Evolutionary conservation across 2,113 vertebrate genomes (phyloP), one percentile per base, ranked within the genome.

Genomic region (Larimichthys crocea): DNA sequence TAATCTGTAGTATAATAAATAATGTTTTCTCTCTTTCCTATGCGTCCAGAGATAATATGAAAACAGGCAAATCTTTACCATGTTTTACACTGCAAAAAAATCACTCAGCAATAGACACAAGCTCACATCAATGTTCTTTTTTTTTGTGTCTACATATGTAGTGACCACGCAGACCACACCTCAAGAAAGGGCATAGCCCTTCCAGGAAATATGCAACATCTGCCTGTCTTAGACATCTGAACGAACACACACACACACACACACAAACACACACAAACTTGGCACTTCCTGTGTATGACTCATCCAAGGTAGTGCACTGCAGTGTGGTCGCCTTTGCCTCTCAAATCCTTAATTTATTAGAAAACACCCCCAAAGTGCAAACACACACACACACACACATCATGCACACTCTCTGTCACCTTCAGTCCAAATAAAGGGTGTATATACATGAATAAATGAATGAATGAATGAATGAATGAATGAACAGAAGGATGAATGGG

Each of bases 401-500:
- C 22, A 48, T 22, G 14, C 42, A 65, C 17, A 26, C 35, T 40
- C 7, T 40, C 35, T 40, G 14, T 11, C n/a, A 52, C 29, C 71
- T 61, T 44, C 20, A 65, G 31, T 10, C 35, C 20, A 75, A 60
- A 66, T 53, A 19, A 64, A 60, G 19, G 10, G 35, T 59, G 17
- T 48, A 42, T 42, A 52, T 12, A 7, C 40, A 73, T 19, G 46
- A 29, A 29, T 29, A 26, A 31, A 31, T 31, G 31, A 44, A 44
- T 76, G 61, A 69, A 80, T 82, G 59, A 70, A 80, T 79, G 26
- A 52, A 63, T 76, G 61, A 69, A 73, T 82, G 65, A n/a, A 72
- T 79, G 19, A 86, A 83, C 42, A 76, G 55, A 62, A 48, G 56
- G 42, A 69, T 86, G 75, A 90, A 86, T 82, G 74, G 73, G 78